Conservation (phyloP, 2,888 invertebrate genomes). For the Helobdella robusta region DNA sequence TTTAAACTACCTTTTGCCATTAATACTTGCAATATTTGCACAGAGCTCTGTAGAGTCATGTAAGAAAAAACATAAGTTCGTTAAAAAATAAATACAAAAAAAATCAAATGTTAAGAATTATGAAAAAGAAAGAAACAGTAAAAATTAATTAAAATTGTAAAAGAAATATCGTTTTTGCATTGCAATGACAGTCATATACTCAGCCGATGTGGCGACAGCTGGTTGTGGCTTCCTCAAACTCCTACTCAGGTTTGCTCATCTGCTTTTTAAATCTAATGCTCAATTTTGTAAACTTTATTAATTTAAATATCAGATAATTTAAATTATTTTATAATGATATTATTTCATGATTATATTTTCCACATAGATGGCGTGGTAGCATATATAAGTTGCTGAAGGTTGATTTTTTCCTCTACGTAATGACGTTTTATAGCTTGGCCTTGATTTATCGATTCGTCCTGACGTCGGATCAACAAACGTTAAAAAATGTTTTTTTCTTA, state of each 20-base stretch:
- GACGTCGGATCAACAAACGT: constrained; percentile 62
- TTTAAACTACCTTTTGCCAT: too few relatives aligned
- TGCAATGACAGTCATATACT: constrained; percentile 38
- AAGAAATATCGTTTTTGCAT: too few relatives aligned
- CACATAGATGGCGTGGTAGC: constrained; percentile 77
- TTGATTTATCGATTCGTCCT: constrained; percentile 66
- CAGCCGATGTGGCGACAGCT: constrained; percentile 33
- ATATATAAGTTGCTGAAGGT: constrained; percentile 89
- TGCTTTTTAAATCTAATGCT: neutral
- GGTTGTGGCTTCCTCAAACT: constrained; percentile 34
- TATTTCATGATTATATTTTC: neutral
- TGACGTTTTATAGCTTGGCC: constrained; percentile 69
- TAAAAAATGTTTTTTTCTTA: neutral
- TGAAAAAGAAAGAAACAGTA: too few relatives aligned
- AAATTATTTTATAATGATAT: neutral
- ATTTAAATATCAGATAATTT: neutral
- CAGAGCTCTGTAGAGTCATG: too few relatives aligned
- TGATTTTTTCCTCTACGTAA: constrained; percentile 70
- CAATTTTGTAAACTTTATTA: neutral
- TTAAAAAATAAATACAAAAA: too few relatives aligned
- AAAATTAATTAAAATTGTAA: too few relatives aligned
- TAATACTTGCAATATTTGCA: too few relatives aligned
- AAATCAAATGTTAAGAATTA: too few relatives aligned
- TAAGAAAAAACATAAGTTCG: too few relatives aligned
- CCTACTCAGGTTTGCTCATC: constrained; percentile 45